These are phyloP conservation scores for Girardinus metallicus DNA, from an alignment of 2,797 vertebrate species.

Conservation along the genomic window DNA sequence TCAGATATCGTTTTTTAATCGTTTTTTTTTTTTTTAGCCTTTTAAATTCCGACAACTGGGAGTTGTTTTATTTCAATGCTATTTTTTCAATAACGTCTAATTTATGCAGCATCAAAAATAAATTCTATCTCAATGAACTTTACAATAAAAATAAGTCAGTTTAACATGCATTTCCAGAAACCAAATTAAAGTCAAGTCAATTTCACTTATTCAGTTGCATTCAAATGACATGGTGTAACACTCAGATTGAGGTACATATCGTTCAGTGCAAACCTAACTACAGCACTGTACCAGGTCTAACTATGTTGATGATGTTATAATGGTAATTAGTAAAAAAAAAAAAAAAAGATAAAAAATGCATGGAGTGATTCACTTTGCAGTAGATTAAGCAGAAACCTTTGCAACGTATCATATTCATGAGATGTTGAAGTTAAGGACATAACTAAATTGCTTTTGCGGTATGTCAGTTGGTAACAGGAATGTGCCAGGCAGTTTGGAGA, in stretches of 20 bases:
- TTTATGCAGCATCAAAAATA: background rate
- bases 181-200: background rate
- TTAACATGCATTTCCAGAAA: background rate
- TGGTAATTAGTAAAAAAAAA: background rate
- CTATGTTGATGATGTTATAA: background rate
- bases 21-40: background rate
- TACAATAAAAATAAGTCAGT: background rate
- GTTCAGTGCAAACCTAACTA: background rate
- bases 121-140: background rate
- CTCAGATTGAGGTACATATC: background rate
- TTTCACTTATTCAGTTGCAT: background rate
- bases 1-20: background rate
- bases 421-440: background rate
- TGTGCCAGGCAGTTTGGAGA: constrained; percentile 63
- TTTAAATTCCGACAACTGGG: background rate
- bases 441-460: constrained; percentile 13
- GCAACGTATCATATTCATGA: background rate
- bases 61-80: no score
- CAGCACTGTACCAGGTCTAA: background rate
- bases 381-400: background rate
- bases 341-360: background rate
- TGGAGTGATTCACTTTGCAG: background rate
- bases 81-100: background rate
- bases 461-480: constrained; percentile 65
- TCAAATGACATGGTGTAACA: background rate